Evolutionary conservation across 2,888 invertebrate genomes (phyloP), one percentile per base, ranked within the genome.

Genomic region (Ernsta delagoae): DNA sequence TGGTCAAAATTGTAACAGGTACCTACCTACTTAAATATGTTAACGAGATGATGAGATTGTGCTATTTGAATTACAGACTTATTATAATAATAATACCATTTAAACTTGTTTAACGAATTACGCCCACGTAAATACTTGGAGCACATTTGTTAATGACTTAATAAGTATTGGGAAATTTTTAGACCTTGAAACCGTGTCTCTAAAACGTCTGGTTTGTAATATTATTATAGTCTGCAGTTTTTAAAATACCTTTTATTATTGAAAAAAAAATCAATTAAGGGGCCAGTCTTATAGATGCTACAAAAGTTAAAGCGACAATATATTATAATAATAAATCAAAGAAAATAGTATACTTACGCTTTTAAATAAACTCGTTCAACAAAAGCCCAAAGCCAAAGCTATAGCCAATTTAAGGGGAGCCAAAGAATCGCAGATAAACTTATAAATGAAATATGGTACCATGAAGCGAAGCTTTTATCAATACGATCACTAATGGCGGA

Each of bases 391-490:
- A 63, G 59, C 59, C 53, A 69, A 68, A 68, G 59, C 56, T 50
- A 63, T 59, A 69, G 69, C 63, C 63, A 69, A 69, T 69, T 69
- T 69, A 63, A 69, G 63, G 43, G 69, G 41, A 63, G 69, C 57
- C 53, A 59, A 69, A 69, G 69, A 69, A 63, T 69, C 63, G 63
- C 43, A 69, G 69, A 69, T 69, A 69, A 69, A 69, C 41, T 69
- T 69, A 69, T n/a, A n/a, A n/a, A n/a, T 69, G 69, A 69, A 69
- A 63, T 69, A 63, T 69, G 63, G 69, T 31, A 59, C 63, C 69
- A 63, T 69, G 63, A 69, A 59, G 69, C 62, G 62, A 63, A 34
- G 69, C 69, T 63, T 69, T 69, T 69, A 69, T 69, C 69, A 69
- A 69, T 69, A 69, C 69, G 62, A 69, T 69, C 69, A 63, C 63